Evolutionary conservation across 2,113 vertebrate species (phyloP), one percentile per base, ranked within the genome.

Genomic region (Cyprinodon tularosa): DNA sequence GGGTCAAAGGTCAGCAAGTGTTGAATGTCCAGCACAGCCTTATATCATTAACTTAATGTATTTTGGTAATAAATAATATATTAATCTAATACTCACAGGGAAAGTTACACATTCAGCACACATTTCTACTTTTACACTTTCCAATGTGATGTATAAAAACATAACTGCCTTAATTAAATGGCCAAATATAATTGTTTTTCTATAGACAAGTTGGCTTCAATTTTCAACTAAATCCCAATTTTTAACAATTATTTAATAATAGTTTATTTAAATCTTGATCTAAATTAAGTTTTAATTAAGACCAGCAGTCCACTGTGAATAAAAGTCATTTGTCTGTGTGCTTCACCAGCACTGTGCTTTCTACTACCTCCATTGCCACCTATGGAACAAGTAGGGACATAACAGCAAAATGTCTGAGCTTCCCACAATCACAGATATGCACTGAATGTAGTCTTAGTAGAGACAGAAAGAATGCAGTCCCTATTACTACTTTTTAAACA

Each of bases 341-440:
- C 20, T 40, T 82, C 61, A 37, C 38, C 42, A 22, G 4, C 14
- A 36, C 62, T 20, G 47, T 3, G 17, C 66, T 83, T 80, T 70
- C 62, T 42, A 66, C 85, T 75, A 76, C 70, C 92, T 91, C 64
- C 89, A 88, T 86, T 93, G 94, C 93, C 93, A 93, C 90, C 94
- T 95, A 93, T 91, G 77, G 93, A 93, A 91, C 89, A 84, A 89
- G 61, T 50, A 10, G 4, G 74, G 91, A 71, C 68, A 94, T 90
- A 79, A 87, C 93, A 93, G 66, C 50, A 57, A 57, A 53, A 9
- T 12, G 38, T 17, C 69, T 72, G 44, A 42, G 59, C 45, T 11
- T 37, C 59, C 62, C 37, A 10, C 50, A 60, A 60, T 53, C 76
- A 63, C 68, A 72, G 0, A 29, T 3, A 44, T 42, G 15, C 60